Evolutionary conservation across 2,797 vertebrate genomes (phyloP).

Genomic region (Tangara arthus): DNA sequence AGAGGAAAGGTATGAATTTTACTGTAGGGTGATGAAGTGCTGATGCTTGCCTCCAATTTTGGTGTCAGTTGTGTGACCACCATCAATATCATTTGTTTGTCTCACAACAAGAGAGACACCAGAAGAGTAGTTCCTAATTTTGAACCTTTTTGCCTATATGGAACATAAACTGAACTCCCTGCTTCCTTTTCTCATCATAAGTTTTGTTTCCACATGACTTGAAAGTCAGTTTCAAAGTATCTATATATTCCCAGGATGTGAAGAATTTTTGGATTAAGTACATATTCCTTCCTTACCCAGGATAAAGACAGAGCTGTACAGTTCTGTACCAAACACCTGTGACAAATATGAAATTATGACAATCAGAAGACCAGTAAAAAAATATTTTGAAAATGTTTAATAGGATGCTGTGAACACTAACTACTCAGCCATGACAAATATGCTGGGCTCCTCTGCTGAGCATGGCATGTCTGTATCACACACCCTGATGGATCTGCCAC

Average conservation of each 20-base stretch:
- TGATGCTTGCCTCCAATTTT: neutral
- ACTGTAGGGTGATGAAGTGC: neutral
- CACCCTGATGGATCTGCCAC: neutral
- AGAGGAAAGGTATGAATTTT: neutral
- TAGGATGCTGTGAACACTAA: neutral
- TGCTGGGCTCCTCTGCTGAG: neutral
- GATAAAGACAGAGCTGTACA: neutral
- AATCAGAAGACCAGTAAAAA: neutral
- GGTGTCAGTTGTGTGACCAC: neutral
- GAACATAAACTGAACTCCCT: neutral
- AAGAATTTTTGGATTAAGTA: neutral
- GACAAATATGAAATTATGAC: neutral
- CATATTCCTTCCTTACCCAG: neutral
- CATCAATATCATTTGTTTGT: neutral
- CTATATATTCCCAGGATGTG: fast-evolving
- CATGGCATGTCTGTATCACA: neutral
- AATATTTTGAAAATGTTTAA: neutral
- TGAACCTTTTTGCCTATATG: neutral
- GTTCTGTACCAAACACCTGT: neutral
- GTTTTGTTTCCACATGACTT: neutral
- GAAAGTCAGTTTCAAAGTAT: neutral
- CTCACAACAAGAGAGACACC: neutral
- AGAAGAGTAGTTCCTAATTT: neutral
- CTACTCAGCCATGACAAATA: neutral
- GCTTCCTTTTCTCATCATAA: neutral